Evolutionary conservation across 2,113 vertebrate genomes (phyloP).

Genomic region (Daphoenositta chrysoptera): DNA sequence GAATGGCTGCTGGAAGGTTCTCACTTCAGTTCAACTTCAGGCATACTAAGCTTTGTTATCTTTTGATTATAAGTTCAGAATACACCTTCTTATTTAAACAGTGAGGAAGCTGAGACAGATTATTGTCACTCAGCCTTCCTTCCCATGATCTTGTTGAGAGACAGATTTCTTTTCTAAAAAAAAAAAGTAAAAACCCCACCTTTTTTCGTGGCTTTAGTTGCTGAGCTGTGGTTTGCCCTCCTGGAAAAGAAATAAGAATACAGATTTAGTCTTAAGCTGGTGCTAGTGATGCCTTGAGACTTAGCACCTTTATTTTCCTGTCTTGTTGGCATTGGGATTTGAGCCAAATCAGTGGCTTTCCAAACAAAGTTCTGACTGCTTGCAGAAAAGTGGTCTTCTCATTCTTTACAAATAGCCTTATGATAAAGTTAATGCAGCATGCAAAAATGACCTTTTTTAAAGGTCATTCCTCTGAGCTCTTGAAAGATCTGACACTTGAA

Average conservation of each 20-base stretch:
- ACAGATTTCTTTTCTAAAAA: neutral
- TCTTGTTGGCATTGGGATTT: neutral
- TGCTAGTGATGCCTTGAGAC: neutral
- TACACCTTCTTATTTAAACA: neutral
- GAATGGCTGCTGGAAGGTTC: neutral
- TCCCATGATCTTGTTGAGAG: neutral
- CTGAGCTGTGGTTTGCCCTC: neutral
- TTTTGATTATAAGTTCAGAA: neutral
- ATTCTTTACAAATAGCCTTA: neutral
- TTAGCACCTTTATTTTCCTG: neutral
- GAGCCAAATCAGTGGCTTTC: neutral
- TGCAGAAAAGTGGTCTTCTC: neutral
- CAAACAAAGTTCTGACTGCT: neutral
- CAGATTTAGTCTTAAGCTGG: neutral
- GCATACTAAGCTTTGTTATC: neutral
- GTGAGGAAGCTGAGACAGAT: neutral
- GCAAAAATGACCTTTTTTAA: neutral
- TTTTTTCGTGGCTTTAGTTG: neutral
- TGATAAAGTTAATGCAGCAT: neutral
- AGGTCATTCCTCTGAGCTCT: neutral
- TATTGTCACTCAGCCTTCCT: neutral
- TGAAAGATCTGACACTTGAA: neutral
- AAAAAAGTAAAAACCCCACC: rapidly evolving
- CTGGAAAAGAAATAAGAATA: neutral
- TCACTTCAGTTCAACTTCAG: neutral